Percentiles rank a stretch among this genome's conserved stretches.
Evolutionary conservation across 1,140 invertebrate genomes (phyloP).

Genomic region (Ooceraea biroi): DNA sequence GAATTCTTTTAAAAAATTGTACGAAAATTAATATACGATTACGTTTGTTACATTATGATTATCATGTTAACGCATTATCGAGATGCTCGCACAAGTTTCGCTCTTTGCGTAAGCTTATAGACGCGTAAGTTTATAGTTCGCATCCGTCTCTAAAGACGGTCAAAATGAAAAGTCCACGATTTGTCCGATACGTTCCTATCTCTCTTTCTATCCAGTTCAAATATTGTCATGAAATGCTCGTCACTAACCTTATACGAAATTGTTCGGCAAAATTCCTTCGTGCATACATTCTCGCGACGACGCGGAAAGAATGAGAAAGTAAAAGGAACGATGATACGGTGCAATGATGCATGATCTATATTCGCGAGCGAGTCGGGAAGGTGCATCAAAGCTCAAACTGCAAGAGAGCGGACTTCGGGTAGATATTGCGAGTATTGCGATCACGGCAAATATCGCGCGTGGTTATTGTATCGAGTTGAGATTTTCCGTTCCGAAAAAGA

Average conservation of each 20-base stretch:
- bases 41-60: too few species aligned
- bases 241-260: neutral
- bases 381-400: neutral
- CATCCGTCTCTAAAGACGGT: neutral
- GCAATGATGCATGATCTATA: conserved; percentile 14
- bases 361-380: conserved; percentile 4
- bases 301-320: conserved; percentile 2
- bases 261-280: conserved; percentile 10
- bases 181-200: neutral
- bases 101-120: too few species aligned
- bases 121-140: neutral
- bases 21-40: too few species aligned
- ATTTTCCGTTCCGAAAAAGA: conserved; percentile 35
- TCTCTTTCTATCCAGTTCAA: neutral
- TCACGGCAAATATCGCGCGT: conserved; percentile 36
- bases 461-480: conserved; percentile 19
- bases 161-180: neutral
- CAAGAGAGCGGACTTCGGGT: neutral
- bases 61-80: too few species aligned
- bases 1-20: neutral
- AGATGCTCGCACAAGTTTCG: neutral
- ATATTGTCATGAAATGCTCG: neutral
- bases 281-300: neutral
- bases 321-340: conserved; percentile 9
- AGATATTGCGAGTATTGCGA: neutral